phyloP scores from a whole-genome alignment of 2,113 vertebrate species.

The Sigmodon hispidus region DNA sequence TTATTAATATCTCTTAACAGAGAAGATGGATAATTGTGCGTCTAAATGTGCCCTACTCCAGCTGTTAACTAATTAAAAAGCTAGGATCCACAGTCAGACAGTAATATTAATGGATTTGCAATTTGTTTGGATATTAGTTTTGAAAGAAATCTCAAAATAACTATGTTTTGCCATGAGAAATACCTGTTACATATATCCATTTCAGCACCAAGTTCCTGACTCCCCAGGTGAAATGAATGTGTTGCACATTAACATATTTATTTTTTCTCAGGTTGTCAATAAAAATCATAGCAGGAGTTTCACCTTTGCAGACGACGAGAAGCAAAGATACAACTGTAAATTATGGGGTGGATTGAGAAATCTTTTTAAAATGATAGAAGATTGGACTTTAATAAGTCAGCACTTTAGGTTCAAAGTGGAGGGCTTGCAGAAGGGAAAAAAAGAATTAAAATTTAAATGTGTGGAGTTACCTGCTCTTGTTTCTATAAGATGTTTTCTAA shows the following conservation, averaged over 20 bases:
- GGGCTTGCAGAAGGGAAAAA: slow-evolving; percentile 22
- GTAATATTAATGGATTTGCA: slow-evolving; percentile 83
- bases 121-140: slow-evolving; percentile 83
- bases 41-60: slow-evolving; percentile 78
- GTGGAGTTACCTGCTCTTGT: slow-evolving; percentile 13
- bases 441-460: neutral
- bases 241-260: slow-evolving; percentile 68
- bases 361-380: slow-evolving; percentile 69
- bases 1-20: slow-evolving; percentile 84
- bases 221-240: slow-evolving; percentile 76
- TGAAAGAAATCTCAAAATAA: slow-evolving; percentile 82
- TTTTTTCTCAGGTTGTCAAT: slow-evolving; percentile 62
- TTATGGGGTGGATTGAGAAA: slow-evolving; percentile 55
- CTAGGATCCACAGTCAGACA: slow-evolving; percentile 76
- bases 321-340: slow-evolving; percentile 63
- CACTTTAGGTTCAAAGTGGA: slow-evolving; percentile 45
- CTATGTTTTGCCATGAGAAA: slow-evolving; percentile 79
- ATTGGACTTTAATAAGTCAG: slow-evolving; percentile 66
- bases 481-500: slow-evolving; percentile 37
- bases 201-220: slow-evolving; percentile 70
- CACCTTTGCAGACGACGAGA: slow-evolving; percentile 38
- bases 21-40: slow-evolving; percentile 82
- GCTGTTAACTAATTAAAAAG: slow-evolving; percentile 84
- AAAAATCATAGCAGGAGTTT: slow-evolving; percentile 45
- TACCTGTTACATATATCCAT: slow-evolving; percentile 79